A percentile compares a stretch with the other conserved stretches of the same genome.
phyloP scores from a whole-genome alignment of 2,113 vertebrate genomes.

The Dendropsophus ebraccatus region DNA sequence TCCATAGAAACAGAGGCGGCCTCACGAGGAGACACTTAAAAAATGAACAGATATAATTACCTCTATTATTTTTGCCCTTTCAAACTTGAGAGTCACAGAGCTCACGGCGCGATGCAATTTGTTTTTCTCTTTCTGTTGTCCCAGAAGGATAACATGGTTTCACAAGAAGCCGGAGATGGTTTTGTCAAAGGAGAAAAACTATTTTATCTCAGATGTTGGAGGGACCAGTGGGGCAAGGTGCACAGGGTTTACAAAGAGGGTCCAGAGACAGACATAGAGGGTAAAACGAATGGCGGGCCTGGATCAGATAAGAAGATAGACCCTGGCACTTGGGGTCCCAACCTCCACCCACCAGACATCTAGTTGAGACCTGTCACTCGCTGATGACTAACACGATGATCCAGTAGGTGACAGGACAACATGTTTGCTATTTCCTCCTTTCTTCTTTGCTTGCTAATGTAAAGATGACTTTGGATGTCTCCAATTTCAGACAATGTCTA shows the following conservation, averaged over 20 bases:
- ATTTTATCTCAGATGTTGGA: not conserved
- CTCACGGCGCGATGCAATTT: not conserved
- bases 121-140: too few relatives aligned
- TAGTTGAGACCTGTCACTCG: too few relatives aligned
- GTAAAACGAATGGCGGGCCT: not conserved
- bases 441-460: not conserved
- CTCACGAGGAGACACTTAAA: not conserved
- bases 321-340: too few relatives aligned
- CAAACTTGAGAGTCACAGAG: not conserved
- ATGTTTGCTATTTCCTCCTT: too few relatives aligned
- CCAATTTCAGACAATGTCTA: not conserved
- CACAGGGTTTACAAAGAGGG: not conserved
- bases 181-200: not conserved
- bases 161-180: not conserved
- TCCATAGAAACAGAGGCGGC: not conserved
- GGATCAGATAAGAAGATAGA: too few relatives aligned
- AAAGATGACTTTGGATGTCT: not conserved
- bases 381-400: too few relatives aligned
- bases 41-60: slow-evolving; percentile 4
- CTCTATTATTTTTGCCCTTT: slow-evolving; percentile 17
- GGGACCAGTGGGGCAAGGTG: not conserved
- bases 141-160: not conserved
- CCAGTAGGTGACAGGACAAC: too few relatives aligned
- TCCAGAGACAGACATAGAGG: not conserved
- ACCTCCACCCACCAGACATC: too few relatives aligned